Base-by-base conservation (phyloP, 1,140 invertebrate genomes). In the Pseudachorutes palmiensis region DNA sequence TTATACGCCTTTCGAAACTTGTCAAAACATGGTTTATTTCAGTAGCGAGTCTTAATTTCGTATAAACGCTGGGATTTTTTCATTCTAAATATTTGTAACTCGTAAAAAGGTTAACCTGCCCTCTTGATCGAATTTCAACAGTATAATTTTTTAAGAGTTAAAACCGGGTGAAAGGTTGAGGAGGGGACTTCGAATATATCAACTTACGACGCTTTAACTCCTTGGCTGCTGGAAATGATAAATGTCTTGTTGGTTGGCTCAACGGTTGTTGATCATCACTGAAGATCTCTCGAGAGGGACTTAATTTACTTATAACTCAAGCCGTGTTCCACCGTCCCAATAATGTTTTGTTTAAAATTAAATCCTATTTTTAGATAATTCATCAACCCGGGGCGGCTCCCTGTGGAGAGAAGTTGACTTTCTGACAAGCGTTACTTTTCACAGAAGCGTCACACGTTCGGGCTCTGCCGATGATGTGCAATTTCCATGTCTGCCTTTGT, bases 341-440 rank as follows among this genome's bases (percentile, higher is more conserved):
- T 19, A 45, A 9, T 45, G 36, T 45, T 45, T 45, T 45, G 36
- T 45, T 55, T 55, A 55, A 55, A 55, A 24, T 55, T 55, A 55
- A 55, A 55, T 55, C 51, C 51, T 55, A 55, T 55, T 55, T 55
- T 55, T 55, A 24, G 51, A 55, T 12, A 55, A 24, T 55, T 55
- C 51, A 55, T 55, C 51, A 55, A 14, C 12, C 12, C 12, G 24
- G 14, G 51, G 51, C 51, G 51, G 51, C 24, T 55, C 51, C 51
- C 51, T 55, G 51, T 5, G 12, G 24, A 22, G 51, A 45, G 19
- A 9, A 45, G 9, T 45, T 45, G 36, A 45, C 36, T 45, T 45
- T 45, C n/a, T 45, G 36, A 45, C 36, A 45, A 45, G 36, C 19
- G 36, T 45, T 19, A 12, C 36, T 45, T 45, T 19, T 9, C 19